Conservation (phyloP, 2,797 vertebrate species). For the Anableps anableps region DNA sequence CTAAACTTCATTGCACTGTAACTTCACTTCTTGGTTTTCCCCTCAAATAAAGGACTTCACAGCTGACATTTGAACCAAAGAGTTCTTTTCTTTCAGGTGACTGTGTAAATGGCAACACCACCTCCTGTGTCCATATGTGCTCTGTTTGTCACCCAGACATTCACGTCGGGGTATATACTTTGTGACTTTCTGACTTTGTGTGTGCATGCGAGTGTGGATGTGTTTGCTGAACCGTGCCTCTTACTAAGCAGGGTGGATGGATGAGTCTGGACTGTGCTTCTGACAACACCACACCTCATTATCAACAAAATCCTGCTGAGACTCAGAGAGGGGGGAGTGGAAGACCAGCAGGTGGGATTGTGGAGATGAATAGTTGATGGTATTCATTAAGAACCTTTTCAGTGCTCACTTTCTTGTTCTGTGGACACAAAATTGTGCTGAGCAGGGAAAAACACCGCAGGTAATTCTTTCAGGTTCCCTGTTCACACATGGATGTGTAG, state of each 20-base stretch:
- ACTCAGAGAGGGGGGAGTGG: constrained; percentile 28
- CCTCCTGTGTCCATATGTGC: constrained; percentile 5
- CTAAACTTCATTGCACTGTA: neutral
- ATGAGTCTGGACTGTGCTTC: constrained; percentile 64
- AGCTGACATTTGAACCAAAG: neutral
- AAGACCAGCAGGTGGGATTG: constrained; percentile 17
- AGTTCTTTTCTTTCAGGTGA: neutral
- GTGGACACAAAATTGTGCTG: constrained; percentile 12
- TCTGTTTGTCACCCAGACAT: neutral
- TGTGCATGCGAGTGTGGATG: constrained; percentile 26
- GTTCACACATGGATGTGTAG: neutral
- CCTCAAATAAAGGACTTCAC: neutral
- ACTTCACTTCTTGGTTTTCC: neutral
- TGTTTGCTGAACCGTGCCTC: constrained; percentile 34
- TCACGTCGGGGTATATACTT: neutral
- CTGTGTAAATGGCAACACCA: neutral
- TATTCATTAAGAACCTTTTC: constrained; percentile 62
- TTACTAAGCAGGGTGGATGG: constrained; percentile 74
- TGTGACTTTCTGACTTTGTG: constrained; percentile 54
- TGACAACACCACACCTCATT: constrained; percentile 78
- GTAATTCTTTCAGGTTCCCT: constrained; percentile 6
- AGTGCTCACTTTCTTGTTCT: constrained; percentile 17
- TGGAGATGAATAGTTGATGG: constrained; percentile 53
- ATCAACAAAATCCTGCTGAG: constrained; percentile 71
- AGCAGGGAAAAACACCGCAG: neutral